Evolutionary conservation across 2,113 vertebrate genomes (phyloP).

Genomic region (Urocynchramus pylzowi): DNA sequence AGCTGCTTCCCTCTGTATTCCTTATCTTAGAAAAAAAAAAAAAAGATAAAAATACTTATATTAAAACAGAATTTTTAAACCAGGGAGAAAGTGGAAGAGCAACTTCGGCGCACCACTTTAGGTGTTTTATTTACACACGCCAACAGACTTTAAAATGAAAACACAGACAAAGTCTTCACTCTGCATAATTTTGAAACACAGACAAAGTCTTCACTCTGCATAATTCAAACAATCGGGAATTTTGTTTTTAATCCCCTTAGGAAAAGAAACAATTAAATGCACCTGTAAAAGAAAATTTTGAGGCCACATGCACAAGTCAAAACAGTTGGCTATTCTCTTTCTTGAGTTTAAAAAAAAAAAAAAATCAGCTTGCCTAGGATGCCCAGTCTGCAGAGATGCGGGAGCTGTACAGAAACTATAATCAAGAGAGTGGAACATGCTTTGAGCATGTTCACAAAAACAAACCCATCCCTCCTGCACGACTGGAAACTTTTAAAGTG

Average conservation of each 20-base stretch:
- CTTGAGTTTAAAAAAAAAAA: not conserved
- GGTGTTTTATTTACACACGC: not conserved
- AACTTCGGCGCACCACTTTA: not conserved
- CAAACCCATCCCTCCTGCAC: not conserved
- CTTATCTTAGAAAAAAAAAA: not conserved
- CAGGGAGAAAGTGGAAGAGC: not conserved
- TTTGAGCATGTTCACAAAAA: not conserved
- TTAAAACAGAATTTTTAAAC: not conserved
- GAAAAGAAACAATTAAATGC: accelerated
- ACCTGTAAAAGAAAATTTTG: not conserved
- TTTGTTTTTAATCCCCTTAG: too few species aligned
- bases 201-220: not conserved
- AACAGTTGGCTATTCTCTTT: not conserved
- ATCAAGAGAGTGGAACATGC: not conserved
- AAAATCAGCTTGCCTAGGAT: not conserved
- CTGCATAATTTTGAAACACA: not conserved
- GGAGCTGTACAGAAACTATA: accelerated
- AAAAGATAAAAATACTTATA: not conserved
- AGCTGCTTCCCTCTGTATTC: not conserved
- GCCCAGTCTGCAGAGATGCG: accelerated
- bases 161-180: not conserved
- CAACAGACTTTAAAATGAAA: not conserved
- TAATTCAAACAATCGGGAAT: not conserved
- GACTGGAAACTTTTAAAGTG: not conserved
- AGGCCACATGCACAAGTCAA: not conserved